Conservation (phyloP, 2,888 invertebrate genomes). For the Synergus umbraculus region DNA sequence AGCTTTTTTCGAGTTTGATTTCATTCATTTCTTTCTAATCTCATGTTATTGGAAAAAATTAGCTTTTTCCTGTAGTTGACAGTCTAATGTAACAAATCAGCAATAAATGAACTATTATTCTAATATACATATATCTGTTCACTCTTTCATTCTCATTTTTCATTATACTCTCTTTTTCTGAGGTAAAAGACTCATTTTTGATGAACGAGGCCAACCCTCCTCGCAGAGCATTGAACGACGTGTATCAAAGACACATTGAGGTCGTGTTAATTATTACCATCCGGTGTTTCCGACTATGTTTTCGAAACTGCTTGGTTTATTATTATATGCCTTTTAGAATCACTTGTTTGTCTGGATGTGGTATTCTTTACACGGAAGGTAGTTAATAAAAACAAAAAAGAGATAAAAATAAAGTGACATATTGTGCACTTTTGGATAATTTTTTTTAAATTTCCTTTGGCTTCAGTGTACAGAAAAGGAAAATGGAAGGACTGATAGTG, state of each 20-base stretch:
- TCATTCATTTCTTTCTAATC: background rate
- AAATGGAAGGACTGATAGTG: background rate
- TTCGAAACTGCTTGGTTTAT: conserved; percentile 2
- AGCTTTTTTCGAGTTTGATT: background rate
- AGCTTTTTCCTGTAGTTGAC: background rate
- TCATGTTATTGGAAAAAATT: background rate
- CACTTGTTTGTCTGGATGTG: background rate
- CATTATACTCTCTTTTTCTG: too few species aligned
- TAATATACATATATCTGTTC: too few species aligned
- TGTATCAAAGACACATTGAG: background rate
- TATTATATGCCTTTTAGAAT: conserved; percentile 11
- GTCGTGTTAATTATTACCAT: background rate
- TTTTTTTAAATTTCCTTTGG: too few species aligned
- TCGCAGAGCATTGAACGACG: background rate
- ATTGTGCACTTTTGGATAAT: too few species aligned
- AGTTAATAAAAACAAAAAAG: background rate
- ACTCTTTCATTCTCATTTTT: too few species aligned
- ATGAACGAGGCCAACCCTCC: too few species aligned
- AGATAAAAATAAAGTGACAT: too few species aligned
- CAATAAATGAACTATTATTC: too few species aligned
- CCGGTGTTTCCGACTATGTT: background rate
- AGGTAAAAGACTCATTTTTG: too few species aligned
- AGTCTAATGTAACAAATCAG: background rate
- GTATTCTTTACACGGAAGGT: background rate
- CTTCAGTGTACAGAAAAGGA: background rate